Conservation (phyloP, 1,140 invertebrate genomes). For the Hyposmocoma kahamanoa region DNA sequence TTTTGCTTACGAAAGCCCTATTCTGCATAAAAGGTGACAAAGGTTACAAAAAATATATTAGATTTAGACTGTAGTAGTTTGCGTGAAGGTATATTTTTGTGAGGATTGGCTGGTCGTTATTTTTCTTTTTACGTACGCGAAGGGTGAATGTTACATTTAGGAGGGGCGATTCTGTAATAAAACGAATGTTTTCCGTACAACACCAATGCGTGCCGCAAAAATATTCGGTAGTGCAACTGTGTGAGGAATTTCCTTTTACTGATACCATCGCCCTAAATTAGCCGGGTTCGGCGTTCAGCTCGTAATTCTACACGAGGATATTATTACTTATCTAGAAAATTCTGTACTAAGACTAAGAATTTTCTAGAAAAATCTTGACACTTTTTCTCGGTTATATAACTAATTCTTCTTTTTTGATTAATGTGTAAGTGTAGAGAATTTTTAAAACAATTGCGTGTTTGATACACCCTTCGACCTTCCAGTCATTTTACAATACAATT, state of each 20-base stretch:
- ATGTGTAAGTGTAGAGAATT: too few relatives aligned
- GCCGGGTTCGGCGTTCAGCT: too few relatives aligned
- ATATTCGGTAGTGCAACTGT: constrained; percentile 5
- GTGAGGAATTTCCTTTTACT: background rate
- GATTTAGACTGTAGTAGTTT: constrained; percentile 9
- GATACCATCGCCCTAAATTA: too few relatives aligned
- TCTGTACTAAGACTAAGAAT: too few relatives aligned
- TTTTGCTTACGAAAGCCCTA: constrained; percentile 24
- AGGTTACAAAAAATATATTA: background rate
- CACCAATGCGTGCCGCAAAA: constrained; percentile 28
- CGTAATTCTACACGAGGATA: too few relatives aligned
- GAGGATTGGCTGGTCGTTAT: constrained; percentile 5
- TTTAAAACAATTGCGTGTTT: too few relatives aligned
- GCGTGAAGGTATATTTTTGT: constrained; percentile 17
- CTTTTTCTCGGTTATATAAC: too few relatives aligned
- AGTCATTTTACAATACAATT: too few relatives aligned
- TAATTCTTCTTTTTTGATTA: too few relatives aligned
- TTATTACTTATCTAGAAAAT: too few relatives aligned
- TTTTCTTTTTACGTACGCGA: constrained; percentile 21
- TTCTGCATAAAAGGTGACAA: constrained; percentile 17
- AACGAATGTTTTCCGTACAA: constrained; percentile 45
- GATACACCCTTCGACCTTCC: too few relatives aligned
- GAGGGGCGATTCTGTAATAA: constrained; percentile 41
- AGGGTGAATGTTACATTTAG: constrained; percentile 40
- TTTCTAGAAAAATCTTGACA: too few relatives aligned